Base-by-base conservation (phyloP, 2,888 invertebrate species). In the Caenorhabditis becei region DNA sequence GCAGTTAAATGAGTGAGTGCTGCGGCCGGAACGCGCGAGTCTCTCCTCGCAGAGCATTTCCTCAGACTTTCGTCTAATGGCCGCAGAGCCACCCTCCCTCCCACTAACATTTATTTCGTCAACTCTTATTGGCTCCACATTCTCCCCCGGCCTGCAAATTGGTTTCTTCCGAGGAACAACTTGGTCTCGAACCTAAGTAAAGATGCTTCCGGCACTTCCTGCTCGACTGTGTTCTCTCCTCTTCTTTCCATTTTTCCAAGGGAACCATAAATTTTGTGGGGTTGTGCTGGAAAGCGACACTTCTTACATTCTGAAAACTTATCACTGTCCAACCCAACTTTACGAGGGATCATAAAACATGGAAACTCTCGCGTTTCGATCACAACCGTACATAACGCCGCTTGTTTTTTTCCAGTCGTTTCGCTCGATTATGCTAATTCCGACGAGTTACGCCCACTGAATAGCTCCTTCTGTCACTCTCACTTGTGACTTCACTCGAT, bases 401-500 rank as follows among this genome's bases (percentile, higher is more conserved):
- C 61, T 20, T 44, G 26, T 75, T 63, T 26, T 54, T 56, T 24
- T 53, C 49, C 59, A 66, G 59, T 49, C 65, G 41, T 47, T 66
- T 58, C 58, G 59, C 53, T 47, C 59, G 75, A 75, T 75, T 75
- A 75, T 75, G 66, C 75, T 75, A 75, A 75, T 65, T 11, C 41
- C 41, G 16, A 23, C 23, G 41, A 41, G 41, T 41, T 26, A 44
- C 24, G 47, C 69, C 35, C 41, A 51, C 37, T n/a, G 58, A 56
- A 56, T 47, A 47, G 63, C 61, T 35, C 53, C 61, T 32, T 53
- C 51, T 14, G 23, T 62, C 65, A 59, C 65, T 74, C 65, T 74
- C 65, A 65, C 26, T 74, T 74, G 65, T 65, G 74, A 74, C 65
- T 65, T 14, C 11, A 61, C 51, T 61, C 24, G 10, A 56, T 32